Evolutionary conservation across 2,113 vertebrate genomes (phyloP).

Genomic region (Herpailurus yagouaroundi): DNA sequence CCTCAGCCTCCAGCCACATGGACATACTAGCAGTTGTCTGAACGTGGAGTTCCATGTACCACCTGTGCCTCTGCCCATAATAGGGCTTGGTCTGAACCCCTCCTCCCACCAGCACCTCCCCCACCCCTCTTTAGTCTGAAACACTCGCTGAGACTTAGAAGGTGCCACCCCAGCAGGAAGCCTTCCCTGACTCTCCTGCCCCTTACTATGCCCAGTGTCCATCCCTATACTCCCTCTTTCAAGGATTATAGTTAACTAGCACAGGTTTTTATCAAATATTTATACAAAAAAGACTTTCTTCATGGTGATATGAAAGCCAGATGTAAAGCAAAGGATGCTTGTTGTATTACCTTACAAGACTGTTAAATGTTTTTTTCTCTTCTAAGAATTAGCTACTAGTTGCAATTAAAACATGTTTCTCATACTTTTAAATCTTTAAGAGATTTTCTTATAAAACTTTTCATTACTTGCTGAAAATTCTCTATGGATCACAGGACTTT

Average conservation of each 20-base stretch:
- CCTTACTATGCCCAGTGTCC: neutral
- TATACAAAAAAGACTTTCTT: neutral
- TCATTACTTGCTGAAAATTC: neutral
- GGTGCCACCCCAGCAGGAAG: neutral
- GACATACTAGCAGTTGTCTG: neutral
- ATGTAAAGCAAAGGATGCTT: neutral
- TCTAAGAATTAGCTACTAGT: neutral
- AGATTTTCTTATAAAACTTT: neutral
- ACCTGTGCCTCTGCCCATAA: neutral
- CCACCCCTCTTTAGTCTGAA: neutral
- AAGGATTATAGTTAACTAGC: neutral
- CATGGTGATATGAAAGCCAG: neutral
- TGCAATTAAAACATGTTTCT: neutral
- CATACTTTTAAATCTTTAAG: neutral
- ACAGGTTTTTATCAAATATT: neutral
- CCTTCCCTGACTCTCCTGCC: neutral
- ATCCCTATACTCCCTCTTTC: neutral
- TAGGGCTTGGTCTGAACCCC: neutral
- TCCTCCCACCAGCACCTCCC: neutral
- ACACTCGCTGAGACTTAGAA: neutral
- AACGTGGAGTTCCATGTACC: neutral
- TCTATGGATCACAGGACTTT: neutral
- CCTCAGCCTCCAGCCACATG: neutral
- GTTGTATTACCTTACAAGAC: neutral
- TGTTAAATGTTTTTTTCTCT: neutral